Evolutionary conservation across 2,113 vertebrate species (phyloP).

Genomic region (Serranochromis macrocephalus): DNA sequence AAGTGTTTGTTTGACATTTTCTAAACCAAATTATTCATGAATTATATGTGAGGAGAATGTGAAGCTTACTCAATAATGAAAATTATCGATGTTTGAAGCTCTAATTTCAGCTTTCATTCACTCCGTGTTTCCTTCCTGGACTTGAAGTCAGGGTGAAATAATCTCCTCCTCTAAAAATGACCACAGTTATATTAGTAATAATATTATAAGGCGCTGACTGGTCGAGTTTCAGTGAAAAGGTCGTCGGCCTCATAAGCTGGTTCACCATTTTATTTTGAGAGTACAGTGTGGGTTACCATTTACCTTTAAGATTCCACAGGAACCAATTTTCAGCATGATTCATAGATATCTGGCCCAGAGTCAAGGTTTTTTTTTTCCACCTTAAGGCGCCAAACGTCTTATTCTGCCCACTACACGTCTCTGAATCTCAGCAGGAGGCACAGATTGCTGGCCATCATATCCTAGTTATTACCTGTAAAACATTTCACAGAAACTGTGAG

Average conservation of each 20-base stretch:
- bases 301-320: constrained; percentile 12
- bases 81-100: background rate
- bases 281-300: constrained; percentile 8
- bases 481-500: constrained; percentile 39
- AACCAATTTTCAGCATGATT: constrained; percentile 39
- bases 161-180: background rate
- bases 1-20: background rate
- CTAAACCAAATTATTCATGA: background rate
- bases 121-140: background rate
- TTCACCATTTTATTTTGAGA: constrained; percentile 6
- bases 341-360: background rate
- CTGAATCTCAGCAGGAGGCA: constrained; percentile 37
- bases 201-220: background rate
- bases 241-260: background rate
- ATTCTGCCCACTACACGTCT: constrained; percentile 19
- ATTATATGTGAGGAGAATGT: background rate
- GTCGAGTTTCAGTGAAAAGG: background rate
- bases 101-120: background rate
- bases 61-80: background rate
- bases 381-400: constrained; percentile 7
- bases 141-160: background rate
- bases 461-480: constrained; percentile 38
- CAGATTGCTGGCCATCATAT: constrained; percentile 51
- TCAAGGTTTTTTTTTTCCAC: background rate
- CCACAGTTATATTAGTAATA: background rate